Conservation (phyloP, 2,113 vertebrate genomes). For the Probosciger aterrimus region DNA sequence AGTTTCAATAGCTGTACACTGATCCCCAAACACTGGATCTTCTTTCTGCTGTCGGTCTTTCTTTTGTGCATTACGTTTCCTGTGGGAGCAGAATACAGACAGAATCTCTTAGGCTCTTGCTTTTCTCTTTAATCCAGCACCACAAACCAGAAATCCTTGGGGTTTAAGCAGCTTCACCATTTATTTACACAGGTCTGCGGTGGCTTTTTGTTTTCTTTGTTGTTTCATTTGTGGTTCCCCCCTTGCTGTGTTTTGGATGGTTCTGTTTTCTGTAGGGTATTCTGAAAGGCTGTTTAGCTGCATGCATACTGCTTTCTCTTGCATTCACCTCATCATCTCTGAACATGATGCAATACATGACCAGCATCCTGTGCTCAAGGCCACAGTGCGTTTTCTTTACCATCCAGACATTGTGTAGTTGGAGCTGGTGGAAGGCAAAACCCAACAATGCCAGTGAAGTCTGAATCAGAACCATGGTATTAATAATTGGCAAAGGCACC, state of each 20-base stretch:
- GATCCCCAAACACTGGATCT: not conserved
- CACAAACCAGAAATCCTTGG: not conserved
- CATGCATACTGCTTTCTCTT: not conserved
- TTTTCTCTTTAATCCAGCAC: not conserved
- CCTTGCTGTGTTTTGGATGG: not conserved
- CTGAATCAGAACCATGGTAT: not conserved
- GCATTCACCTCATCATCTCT: not conserved
- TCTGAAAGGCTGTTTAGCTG: not conserved
- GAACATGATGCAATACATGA: not conserved
- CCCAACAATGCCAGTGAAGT: not conserved
- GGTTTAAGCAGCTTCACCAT: slow-evolving; percentile 3
- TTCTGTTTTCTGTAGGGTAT: not conserved
- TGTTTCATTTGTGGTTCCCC: not conserved
- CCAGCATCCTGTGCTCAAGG: not conserved
- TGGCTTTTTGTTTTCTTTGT: slow-evolving; percentile 11
- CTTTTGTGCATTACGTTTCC: not conserved
- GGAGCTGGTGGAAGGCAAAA: not conserved
- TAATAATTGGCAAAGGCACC: not conserved
- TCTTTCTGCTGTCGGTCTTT: not conserved
- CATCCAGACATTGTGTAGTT: not conserved
- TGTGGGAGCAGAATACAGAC: not conserved
- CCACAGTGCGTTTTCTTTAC: not conserved
- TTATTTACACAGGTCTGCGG: slow-evolving; percentile 17
- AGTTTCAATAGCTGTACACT: not conserved
- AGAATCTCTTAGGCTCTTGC: not conserved